phyloP scores from a whole-genome alignment of 2,797 vertebrate genomes.

The Knipowitschia caucasica region DNA sequence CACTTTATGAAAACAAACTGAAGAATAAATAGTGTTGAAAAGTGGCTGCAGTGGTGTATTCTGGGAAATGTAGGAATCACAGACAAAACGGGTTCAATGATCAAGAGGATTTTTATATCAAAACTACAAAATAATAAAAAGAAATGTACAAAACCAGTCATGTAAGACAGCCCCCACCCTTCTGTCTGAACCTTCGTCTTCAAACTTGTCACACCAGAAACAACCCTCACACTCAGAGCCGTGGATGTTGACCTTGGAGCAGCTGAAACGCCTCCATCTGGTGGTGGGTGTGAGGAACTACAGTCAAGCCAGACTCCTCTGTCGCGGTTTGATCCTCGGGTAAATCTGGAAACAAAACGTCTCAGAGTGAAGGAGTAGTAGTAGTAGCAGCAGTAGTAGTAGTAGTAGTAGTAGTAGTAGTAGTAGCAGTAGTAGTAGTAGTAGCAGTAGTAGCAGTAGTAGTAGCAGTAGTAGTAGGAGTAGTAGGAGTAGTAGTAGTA shows the following conservation, averaged over 20 bases:
- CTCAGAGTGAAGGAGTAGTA: background rate
- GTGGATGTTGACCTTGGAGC: too few species aligned
- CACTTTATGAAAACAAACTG: slow-evolving; percentile 1
- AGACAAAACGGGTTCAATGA: background rate
- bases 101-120: background rate
- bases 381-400: too few species aligned
- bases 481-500: too few species aligned
- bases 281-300: too few species aligned
- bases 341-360: slow-evolving; percentile 78
- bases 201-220: too few species aligned
- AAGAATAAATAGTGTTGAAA: background rate
- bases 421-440: too few species aligned
- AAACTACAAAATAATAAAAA: background rate
- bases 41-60: background rate
- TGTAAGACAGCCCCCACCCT: background rate
- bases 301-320: slow-evolving; percentile 88
- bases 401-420: too few species aligned
- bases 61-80: slow-evolving; percentile 7
- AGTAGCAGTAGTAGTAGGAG: too few species aligned
- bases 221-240: too few species aligned
- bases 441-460: too few species aligned
- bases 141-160: background rate
- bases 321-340: slow-evolving; percentile 89
- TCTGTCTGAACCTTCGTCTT: too few species aligned
- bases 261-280: too few species aligned